Evolutionary conservation across 2,797 vertebrate species (phyloP), one percentile per base, ranked within the genome.

Genomic region (Lutjanus campechanus): DNA sequence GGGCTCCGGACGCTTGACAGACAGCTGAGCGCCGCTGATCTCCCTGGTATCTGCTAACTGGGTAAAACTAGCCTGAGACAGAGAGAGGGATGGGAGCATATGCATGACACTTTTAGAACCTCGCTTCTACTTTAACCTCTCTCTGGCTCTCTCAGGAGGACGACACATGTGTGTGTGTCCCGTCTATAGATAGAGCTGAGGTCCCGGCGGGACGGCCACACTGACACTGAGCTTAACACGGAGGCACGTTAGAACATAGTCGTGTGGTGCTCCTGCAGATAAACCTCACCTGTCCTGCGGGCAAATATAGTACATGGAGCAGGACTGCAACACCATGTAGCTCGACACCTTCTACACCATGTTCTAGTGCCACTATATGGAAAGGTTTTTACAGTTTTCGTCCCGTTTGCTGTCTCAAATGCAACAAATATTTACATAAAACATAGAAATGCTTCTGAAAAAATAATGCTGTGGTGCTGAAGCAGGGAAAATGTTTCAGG

Each of bases 11-110:
- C 25, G 20, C 81, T 78, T 88, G 88, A 91, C 84, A 82, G 87
- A 91, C 91, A 94, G 92, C 91, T 91, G 91, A 91, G 76, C 83
- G 41, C 71, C 17, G 8, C 84, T 91, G 91, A 91, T 89, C 88
- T 83, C 69, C 68, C 82, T 74, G 80, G 86, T 90, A 93, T 93
- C 88, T 89, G 85, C 86, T 86, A 88, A 83, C 77, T 46, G 83
- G 85, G 83, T 93, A 89, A 91, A 93, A 91, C 85, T 84, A 90
- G 90, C 81, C 71, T 7, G 29, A 60, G 59, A 65, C 64, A 79
- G 73, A 22, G 11, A 66, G 68, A 69, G 78, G 66, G 84, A 86
- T 36, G 67, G 78, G 22, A 86, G 55, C 88, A 90, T 19, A 81
- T 90, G 89, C 71, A 44, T 0, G 82, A 86, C 84, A 75, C 84